Evolutionary conservation across 2,113 vertebrate genomes (phyloP).

Genomic region (Daboia siamensis): DNA sequence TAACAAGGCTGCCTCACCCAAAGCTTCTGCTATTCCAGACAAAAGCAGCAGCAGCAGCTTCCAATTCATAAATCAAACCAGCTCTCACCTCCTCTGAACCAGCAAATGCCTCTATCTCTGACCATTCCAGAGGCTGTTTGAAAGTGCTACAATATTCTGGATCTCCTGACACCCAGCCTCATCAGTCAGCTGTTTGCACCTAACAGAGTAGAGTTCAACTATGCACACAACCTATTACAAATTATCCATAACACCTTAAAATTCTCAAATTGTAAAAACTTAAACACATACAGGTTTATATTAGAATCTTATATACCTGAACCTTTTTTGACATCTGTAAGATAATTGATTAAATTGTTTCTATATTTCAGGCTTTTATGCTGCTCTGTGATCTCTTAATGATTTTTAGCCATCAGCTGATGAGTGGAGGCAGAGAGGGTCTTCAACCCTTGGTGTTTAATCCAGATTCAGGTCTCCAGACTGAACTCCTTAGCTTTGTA

Average conservation of each 20-base stretch:
- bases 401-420: conserved; percentile 98
- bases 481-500: conserved; percentile 95
- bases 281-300: background rate
- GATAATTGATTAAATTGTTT: background rate
- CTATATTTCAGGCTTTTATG: conserved; percentile 90
- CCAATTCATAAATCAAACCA: background rate
- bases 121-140: background rate
- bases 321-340: background rate
- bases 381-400: conserved; percentile 97
- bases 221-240: background rate
- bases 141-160: background rate
- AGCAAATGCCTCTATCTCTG: background rate
- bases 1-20: background rate
- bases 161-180: background rate
- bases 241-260: background rate
- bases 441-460: conserved; percentile 96
- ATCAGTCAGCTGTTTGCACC: background rate
- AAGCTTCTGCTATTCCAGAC: background rate
- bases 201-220: background rate
- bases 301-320: background rate
- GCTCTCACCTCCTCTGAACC: background rate
- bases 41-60: background rate
- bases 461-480: conserved; percentile 91
- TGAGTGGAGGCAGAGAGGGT: conserved; percentile 87
- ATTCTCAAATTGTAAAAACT: background rate